Evolutionary conservation across 2,888 invertebrate genomes (phyloP).

Genomic region (Agrilus mali): DNA sequence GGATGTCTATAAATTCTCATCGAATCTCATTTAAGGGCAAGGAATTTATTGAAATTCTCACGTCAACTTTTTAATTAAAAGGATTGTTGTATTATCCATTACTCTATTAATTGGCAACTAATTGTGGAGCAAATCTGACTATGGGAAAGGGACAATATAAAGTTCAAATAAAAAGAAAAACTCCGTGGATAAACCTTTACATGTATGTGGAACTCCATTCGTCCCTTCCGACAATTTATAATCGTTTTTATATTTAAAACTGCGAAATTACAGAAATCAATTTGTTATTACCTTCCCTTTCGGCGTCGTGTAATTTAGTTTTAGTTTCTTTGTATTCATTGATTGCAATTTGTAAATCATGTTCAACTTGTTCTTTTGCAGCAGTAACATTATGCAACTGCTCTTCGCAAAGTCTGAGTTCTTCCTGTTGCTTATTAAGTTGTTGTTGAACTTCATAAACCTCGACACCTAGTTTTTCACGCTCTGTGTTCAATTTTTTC

Average conservation of each 20-base stretch:
- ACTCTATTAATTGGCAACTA: too few relatives aligned
- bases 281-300: conserved; percentile 31
- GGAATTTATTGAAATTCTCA: too few relatives aligned
- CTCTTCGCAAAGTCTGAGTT: conserved; percentile 43
- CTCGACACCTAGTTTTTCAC: conserved; percentile 43
- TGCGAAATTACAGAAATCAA: background rate
- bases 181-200: too few relatives aligned
- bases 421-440: conserved; percentile 39
- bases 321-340: conserved; percentile 36
- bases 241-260: conserved; percentile 13
- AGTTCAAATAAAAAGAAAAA: too few relatives aligned
- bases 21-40: too few relatives aligned
- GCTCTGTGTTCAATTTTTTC: conserved; percentile 39
- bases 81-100: too few relatives aligned
- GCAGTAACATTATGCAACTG: conserved; percentile 38
- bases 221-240: too few relatives aligned
- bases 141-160: too few relatives aligned
- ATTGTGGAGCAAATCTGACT: too few relatives aligned
- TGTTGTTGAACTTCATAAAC: conserved; percentile 52
- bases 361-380: conserved; percentile 41
- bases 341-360: conserved; percentile 35
- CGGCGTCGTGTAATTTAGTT: conserved; percentile 35
- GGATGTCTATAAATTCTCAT: too few relatives aligned
- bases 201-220: too few relatives aligned
- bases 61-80: too few relatives aligned